Base-by-base conservation (phyloP, 2,888 invertebrate species). In the Pilophorus perplexus region DNA sequence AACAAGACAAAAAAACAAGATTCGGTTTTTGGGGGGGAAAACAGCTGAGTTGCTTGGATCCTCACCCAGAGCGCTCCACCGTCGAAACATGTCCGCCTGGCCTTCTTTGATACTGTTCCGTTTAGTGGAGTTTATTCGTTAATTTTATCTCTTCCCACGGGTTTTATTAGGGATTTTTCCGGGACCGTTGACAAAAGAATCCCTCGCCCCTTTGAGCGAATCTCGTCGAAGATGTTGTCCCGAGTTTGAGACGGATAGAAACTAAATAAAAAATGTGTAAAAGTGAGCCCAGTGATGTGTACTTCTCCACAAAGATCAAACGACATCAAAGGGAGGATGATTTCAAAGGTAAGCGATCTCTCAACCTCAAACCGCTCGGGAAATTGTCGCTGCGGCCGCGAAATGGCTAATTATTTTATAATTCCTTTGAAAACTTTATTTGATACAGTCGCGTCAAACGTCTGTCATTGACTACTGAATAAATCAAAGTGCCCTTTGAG, bases 261-360 rank as follows among this genome's bases (percentile, higher is more conserved):
- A n/a, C n/a, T n/a, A 22, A 2, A 25, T 46, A 23, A 23, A 46
- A 46, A 46, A 46, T 46, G 46, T 20, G n/a, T n/a, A n/a, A 46
- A 22, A 46, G 62, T 42, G 25, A 59, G 33, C 54, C 27, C 55
- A 64, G 54, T 57, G 68, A 54, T 60, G 60, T 33, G 52, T 62
- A 25, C 62, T 54, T 64, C 66, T 50, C 46, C 28, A 28, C 54
- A 48, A 42, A 69, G 67, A 69, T 69, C 69, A 69, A 69, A 69
- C 67, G 54, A 69, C 67, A 57, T 69, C 69, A 67, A 69, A 69
- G 69, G 64, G 23, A 37, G 64, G 54, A 50, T 66, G 54, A 68
- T 68, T 68, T 68, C 62, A 66, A 66, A 68, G 68, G 68, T 68
- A 66, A 67, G 54, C 37, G 59, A 59, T 59, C 22, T 44, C 38